Conservation (phyloP, 2,113 vertebrate species). For the Callipepla squamata region DNA sequence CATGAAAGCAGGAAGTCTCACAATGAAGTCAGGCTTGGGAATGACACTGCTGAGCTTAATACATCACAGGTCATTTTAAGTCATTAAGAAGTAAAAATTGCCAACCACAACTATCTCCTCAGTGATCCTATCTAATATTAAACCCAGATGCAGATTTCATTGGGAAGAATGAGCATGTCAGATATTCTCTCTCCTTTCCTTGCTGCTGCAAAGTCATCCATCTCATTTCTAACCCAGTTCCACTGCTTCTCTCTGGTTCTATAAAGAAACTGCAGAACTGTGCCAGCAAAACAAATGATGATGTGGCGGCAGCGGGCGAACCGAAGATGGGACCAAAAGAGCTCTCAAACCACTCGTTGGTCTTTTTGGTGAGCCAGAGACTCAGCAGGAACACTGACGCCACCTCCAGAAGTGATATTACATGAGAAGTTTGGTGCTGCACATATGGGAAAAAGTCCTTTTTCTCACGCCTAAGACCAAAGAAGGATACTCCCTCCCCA, state of each 20-base stretch:
- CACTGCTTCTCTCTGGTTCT: neutral
- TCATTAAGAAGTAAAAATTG: slow-evolving; percentile 41
- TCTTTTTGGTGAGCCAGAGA: neutral
- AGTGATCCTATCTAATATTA: neutral
- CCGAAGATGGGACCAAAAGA: neutral
- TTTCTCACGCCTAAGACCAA: neutral
- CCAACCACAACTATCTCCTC: neutral
- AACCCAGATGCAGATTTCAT: neutral
- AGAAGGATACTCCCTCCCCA: neutral
- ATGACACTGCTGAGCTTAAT: neutral
- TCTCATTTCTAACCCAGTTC: neutral
- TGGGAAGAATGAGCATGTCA: neutral
- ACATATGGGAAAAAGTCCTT: neutral
- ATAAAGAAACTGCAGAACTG: neutral
- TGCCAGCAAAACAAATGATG: neutral
- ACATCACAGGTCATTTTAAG: slow-evolving; percentile 3
- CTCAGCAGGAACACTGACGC: fast-evolving
- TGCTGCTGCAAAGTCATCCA: neutral
- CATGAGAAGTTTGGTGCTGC: neutral
- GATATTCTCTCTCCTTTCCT: neutral
- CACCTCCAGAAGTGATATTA: fast-evolving
- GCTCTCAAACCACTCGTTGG: neutral
- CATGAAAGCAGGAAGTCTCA: neutral
- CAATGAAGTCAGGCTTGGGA: neutral
- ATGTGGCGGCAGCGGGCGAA: neutral